Evolutionary conservation across 2,797 vertebrate species (phyloP).

Genomic region (Oreortyx pictus): DNA sequence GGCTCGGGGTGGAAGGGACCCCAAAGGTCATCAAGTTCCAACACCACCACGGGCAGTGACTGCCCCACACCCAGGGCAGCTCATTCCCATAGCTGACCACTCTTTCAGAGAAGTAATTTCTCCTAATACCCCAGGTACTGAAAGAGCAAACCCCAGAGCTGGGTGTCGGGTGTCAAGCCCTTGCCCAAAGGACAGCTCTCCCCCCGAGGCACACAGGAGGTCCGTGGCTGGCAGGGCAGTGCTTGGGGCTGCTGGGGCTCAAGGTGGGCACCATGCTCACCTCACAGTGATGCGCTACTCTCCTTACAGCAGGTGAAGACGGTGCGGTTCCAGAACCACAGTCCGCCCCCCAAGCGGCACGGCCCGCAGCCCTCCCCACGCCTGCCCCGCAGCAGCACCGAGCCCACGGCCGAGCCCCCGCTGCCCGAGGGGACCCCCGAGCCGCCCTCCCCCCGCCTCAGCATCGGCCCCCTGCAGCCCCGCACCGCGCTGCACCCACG

Average conservation of each 20-base stretch:
- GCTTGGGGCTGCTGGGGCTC: not conserved
- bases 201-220: not conserved
- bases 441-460: constrained; percentile 80
- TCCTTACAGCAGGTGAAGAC: constrained; percentile 89
- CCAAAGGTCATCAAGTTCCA: too few species aligned
- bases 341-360: constrained; percentile 83
- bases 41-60: too few species aligned
- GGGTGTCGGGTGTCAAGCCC: not conserved
- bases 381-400: constrained; percentile 38
- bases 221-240: not conserved
- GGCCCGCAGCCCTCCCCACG: constrained; percentile 78
- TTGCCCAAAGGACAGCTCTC: not conserved
- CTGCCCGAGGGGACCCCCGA: constrained; percentile 82
- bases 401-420: constrained; percentile 56
- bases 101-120: too few species aligned
- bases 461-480: constrained; percentile 81
- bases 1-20: too few species aligned
- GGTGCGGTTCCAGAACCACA: constrained; percentile 91
- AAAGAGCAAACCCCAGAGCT: fast-evolving
- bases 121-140: not conserved
- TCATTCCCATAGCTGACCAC: too few species aligned
- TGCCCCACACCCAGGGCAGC: too few species aligned
- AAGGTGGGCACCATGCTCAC: too few species aligned
- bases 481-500: constrained; percentile 82
- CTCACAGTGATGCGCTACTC: not conserved